Conservation (phyloP, 2,113 vertebrate genomes). For the Merops nubicus region DNA sequence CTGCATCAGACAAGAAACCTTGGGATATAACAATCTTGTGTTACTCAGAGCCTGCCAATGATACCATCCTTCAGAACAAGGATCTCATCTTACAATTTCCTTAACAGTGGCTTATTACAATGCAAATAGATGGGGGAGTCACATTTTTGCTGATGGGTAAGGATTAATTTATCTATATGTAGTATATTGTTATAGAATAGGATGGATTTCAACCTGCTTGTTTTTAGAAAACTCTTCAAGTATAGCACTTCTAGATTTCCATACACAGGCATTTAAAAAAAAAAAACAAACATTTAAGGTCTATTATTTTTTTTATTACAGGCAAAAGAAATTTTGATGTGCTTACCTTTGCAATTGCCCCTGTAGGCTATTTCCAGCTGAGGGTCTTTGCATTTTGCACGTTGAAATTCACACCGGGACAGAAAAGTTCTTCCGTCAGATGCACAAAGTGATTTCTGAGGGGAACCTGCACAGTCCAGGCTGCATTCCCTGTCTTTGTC, state of each 20-base stretch:
- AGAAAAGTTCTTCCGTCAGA: conserved; percentile 95
- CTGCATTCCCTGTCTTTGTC: conserved; percentile 92
- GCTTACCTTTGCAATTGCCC: conserved; percentile 94
- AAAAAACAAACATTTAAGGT: not conserved
- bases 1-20: not conserved
- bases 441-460: conserved; percentile 91
- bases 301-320: not conserved
- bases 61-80: not conserved
- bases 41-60: not conserved
- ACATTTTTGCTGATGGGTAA: not conserved
- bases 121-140: not conserved
- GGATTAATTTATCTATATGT: not conserved
- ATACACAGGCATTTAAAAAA: not conserved
- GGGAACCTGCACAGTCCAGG: conserved; percentile 85
- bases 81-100: not conserved
- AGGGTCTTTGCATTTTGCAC: conserved; percentile 96
- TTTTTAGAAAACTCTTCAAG: not conserved
- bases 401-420: conserved; percentile 94
- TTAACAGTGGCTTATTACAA: not conserved
- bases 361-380: conserved; percentile 90
- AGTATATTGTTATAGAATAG: not conserved
- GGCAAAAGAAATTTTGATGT: not conserved
- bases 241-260: not conserved
- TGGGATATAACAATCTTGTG: not conserved
- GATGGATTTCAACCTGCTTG: not conserved